Evolutionary conservation across 1,140 invertebrate species (phyloP).

Genomic region (Macrocentrus cingulum): DNA sequence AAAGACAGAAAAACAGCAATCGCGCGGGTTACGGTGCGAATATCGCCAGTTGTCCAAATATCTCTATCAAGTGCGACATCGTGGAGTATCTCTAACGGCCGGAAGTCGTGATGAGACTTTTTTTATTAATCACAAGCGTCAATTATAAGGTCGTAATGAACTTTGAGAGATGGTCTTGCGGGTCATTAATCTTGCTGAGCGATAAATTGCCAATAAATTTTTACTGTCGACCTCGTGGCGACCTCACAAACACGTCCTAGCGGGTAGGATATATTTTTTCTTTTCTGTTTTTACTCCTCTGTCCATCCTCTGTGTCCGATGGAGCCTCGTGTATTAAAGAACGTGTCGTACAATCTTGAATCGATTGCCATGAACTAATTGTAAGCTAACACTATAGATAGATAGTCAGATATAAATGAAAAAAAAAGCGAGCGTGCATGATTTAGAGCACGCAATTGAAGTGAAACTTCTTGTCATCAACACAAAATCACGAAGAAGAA

Average conservation of each 20-base stretch:
- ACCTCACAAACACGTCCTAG: no score
- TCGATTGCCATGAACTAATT: constrained; percentile 10
- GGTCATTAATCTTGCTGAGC: not conserved
- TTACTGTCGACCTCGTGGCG: not conserved
- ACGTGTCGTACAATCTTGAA: constrained; percentile 31
- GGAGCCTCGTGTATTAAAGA: not conserved
- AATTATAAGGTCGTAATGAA: constrained; percentile 24
- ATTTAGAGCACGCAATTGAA: no score
- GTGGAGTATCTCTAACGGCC: constrained; percentile 82
- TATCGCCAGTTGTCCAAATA: constrained; percentile 88
- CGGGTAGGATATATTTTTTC: not conserved
- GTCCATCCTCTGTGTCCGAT: not conserved
- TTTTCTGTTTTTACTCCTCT: not conserved
- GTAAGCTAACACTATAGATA: not conserved
- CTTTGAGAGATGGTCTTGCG: constrained; percentile 8
- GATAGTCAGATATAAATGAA: not conserved
- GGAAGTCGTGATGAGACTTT: constrained; percentile 28
- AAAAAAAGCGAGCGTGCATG: not conserved
- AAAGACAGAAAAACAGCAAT: constrained; percentile 71
- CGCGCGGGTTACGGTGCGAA: constrained; percentile 67
- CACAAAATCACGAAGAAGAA: no score
- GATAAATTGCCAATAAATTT: not conserved
- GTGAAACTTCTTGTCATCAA: no score
- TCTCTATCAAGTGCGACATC: constrained; percentile 94
- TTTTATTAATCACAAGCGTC: constrained; percentile 28